These are phyloP conservation scores for Meloidogyne hapla DNA, from an alignment of 1,140 invertebrate genomes.

Conservation along the genomic window DNA sequence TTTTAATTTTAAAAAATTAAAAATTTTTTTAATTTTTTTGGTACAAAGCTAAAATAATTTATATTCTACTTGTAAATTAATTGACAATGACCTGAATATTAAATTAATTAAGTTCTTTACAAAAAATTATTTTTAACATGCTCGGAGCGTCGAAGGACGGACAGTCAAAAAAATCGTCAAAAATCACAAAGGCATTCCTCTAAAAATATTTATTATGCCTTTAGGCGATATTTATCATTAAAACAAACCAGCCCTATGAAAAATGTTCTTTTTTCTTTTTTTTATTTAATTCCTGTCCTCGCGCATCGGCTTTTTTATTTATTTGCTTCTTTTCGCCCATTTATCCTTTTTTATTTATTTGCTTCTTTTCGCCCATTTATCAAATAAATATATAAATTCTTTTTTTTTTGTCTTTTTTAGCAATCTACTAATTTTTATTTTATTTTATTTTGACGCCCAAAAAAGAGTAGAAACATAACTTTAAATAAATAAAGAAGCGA, in stretches of 20 bases:
- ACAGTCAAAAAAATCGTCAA: background rate
- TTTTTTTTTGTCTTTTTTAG: background rate
- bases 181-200: too few relatives aligned
- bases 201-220: background rate
- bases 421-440: background rate
- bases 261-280: background rate
- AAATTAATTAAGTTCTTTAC: too few relatives aligned
- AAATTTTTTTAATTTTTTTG: too few relatives aligned
- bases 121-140: too few relatives aligned
- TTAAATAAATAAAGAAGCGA: background rate
- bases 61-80: too few relatives aligned
- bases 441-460: background rate
- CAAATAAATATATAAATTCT: background rate
- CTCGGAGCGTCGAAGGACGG: background rate
- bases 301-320: background rate
- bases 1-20: too few relatives aligned
- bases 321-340: too few relatives aligned
- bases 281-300: background rate
- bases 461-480: background rate
- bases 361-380: background rate
- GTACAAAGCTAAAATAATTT: too few relatives aligned
- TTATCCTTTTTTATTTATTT: background rate
- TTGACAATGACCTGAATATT: too few relatives aligned
- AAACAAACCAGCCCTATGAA: constrained; percentile 2
- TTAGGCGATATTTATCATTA: background rate